Evolutionary conservation across 2,888 invertebrate species (phyloP), one percentile per base, ranked within the genome.

Genomic region (Piscicola geometra): DNA sequence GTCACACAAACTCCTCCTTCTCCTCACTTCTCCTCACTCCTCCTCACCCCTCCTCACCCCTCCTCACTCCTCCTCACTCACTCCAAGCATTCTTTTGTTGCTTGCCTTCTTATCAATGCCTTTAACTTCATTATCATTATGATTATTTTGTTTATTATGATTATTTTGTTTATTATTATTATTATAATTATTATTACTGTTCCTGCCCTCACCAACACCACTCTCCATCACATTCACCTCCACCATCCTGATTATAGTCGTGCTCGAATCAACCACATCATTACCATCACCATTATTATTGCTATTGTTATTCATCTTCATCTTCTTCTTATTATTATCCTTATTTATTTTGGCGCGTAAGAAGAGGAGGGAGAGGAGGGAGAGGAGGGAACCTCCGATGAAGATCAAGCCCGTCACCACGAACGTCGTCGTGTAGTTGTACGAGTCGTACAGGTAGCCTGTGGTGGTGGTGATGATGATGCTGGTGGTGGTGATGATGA

Each of bases 371-470:
- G 76, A 50, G 30, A 72, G 68, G 18, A 79, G 66, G 18, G 77
- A 60, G 25, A 76, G 69, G 36, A 72, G 35, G 30, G 75, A 77
- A 1, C 78, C 78, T 5, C 72, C 60, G 9, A 77, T 30, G 64
- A 66, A 71, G 3, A 79, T 25, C 18, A 69, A 15, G 15, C 79
- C 79, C 21, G 76, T 77, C 41, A 79, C 76, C 33, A 75, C 41
- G 74, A 77, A 79, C 5, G 79, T 79, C 5, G 77, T 33, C 56
- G 76, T 64, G 76, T 79, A 79, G 76, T 79, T 68, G 9, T 73
- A 71, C 3, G 78, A 78, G 70, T 79, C 79, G 47, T 76, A 79
- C 33, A 79, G 67, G 75, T 36, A 79, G 18, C 79, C 79, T 79
- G 72, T 18, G 30, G 15, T 41, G 5, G 41, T 5, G 41, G 41